A percentile compares a stretch with the other conserved stretches of the same genome.
These are phyloP conservation scores for Malurus alboscapulatus DNA, from an alignment of 2,113 vertebrate species.

Conservation along the genomic window DNA sequence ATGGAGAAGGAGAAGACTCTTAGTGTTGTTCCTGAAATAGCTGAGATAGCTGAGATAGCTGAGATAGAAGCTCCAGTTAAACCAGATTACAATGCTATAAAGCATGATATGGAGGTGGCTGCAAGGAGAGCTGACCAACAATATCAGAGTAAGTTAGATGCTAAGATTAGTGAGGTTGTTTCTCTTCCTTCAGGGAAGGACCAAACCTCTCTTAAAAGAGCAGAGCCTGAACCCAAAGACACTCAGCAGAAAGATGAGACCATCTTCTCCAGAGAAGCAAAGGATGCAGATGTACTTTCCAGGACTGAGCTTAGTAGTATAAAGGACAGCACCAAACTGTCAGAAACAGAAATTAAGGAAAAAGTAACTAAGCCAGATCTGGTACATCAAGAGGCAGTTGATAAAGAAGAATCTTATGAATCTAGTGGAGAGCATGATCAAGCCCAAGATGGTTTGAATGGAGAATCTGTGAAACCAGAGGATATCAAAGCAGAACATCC, in stretches of 20 bases:
- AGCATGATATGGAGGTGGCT: constrained; percentile 65
- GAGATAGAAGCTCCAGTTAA: constrained; percentile 59
- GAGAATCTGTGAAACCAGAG: constrained; percentile 72
- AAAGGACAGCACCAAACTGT: constrained; percentile 69
- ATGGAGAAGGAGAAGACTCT: constrained; percentile 64
- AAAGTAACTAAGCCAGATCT: constrained; percentile 90
- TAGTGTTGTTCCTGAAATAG: constrained; percentile 68
- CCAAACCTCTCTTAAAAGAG: background rate
- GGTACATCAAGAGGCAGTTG: constrained; percentile 96
- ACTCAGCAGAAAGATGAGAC: constrained; percentile 41
- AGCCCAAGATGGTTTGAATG: constrained; percentile 67
- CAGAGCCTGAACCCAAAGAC: constrained; percentile 24
- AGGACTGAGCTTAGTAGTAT: background rate
- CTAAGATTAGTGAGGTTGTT: constrained; percentile 58
- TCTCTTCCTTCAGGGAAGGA: constrained; percentile 39
- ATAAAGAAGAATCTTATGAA: constrained; percentile 96
- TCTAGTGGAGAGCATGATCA: constrained; percentile 80
- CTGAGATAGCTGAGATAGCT: constrained; percentile 69
- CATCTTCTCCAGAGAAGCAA: constrained; percentile 12
- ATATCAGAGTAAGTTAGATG: constrained; percentile 53
- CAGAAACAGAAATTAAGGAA: constrained; percentile 86
- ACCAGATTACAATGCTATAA: constrained; percentile 68
- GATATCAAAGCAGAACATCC: constrained; percentile 67
- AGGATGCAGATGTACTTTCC: constrained; percentile 49
- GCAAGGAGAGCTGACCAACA: constrained; percentile 65